Conservation (phyloP, 2,888 invertebrate genomes). For the Lasioglossum villosulum region DNA sequence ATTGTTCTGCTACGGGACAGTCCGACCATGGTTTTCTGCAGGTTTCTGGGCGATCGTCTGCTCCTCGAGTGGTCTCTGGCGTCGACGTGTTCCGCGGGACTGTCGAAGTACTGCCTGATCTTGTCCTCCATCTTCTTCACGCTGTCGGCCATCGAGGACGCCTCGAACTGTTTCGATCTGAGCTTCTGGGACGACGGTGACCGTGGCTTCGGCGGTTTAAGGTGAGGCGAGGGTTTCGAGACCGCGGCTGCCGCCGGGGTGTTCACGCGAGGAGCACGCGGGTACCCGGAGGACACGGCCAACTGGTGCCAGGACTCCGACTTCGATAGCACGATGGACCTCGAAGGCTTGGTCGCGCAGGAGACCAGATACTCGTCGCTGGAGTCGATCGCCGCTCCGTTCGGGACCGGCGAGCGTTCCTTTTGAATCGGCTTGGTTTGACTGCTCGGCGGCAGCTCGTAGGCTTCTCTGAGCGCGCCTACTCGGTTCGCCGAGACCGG, state of each 20-base stretch:
- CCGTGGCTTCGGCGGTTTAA: constrained; percentile 87
- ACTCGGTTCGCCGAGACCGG: constrained; percentile 59
- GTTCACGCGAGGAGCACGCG: constrained; percentile 80
- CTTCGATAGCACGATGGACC: constrained; percentile 86
- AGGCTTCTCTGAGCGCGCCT: constrained; percentile 63
- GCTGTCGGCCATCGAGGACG: constrained; percentile 82
- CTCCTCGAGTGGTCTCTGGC: constrained; percentile 47
- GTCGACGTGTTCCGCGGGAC: constrained; percentile 56
- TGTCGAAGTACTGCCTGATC: constrained; percentile 81
- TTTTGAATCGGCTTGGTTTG: constrained; percentile 62
- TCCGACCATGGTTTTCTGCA: constrained; percentile 82
- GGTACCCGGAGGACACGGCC: constrained; percentile 81
- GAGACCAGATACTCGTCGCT: constrained; percentile 82
- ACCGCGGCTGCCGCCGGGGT: constrained; percentile 64
- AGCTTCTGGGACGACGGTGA: constrained; percentile 91
- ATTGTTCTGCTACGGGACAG: constrained; percentile 91
- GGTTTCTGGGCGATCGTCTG: constrained; percentile 54
- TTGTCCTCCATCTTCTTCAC: constrained; percentile 82
- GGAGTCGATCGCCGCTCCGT: constrained; percentile 74
- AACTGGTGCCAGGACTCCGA: constrained; percentile 94
- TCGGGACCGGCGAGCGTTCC: constrained; percentile 68
- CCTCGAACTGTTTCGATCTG: constrained; percentile 91
- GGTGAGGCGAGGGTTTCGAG: constrained; percentile 27
- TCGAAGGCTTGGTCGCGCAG: constrained; percentile 78
- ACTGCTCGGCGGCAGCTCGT: constrained; percentile 56